These are phyloP conservation scores for Pycnonotus jocosus DNA, from an alignment of 2,113 vertebrate species.

Conservation along the genomic window DNA sequence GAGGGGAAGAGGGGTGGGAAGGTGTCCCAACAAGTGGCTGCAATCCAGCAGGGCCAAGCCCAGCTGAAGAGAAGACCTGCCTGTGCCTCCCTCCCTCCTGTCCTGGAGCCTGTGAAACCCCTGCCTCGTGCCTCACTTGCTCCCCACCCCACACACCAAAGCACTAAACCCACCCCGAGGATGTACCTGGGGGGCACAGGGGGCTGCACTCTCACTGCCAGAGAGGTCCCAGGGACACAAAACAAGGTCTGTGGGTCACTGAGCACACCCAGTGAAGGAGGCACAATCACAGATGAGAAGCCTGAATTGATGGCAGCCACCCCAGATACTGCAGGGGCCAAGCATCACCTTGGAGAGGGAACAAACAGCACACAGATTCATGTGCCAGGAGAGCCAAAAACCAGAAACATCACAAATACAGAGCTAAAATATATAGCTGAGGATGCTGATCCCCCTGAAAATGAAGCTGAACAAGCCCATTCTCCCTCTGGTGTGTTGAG, in stretches of 20 bases:
- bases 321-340: not conserved
- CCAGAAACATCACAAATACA: not conserved
- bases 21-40: constrained; percentile 1
- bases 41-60: not conserved
- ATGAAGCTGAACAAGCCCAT: not conserved
- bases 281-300: not conserved
- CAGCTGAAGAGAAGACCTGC: not conserved
- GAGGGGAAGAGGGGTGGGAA: not conserved
- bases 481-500: not conserved
- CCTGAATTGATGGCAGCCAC: not conserved
- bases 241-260: not conserved
- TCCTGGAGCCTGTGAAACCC: not conserved
- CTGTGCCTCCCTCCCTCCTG: not conserved
- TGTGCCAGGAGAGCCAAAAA: not conserved
- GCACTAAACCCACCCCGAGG: not conserved
- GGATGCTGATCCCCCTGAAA: not conserved
- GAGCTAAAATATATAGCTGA: not conserved
- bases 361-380: not conserved
- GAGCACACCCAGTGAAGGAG: not conserved
- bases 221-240: not conserved
- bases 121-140: not conserved
- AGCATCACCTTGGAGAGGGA: not conserved
- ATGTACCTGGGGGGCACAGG: not conserved
- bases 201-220: not conserved
- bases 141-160: not conserved